These are phyloP conservation scores for Tenodera sinensis DNA, from an alignment of 2,888 invertebrate genomes.

Conservation along the genomic window DNA sequence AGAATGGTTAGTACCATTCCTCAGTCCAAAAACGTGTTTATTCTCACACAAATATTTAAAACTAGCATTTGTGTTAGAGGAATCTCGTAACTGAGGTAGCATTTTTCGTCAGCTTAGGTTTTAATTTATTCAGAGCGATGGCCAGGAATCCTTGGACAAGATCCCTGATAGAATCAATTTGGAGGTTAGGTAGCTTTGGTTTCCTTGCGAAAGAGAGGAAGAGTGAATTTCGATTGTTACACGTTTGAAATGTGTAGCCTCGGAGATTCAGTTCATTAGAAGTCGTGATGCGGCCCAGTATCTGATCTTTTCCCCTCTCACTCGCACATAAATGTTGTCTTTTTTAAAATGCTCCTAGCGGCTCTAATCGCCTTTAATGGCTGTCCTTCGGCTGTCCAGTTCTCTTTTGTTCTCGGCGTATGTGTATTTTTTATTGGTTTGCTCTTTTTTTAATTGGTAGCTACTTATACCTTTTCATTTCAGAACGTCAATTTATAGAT, in stretches of 20 bases:
- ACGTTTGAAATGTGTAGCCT: background rate
- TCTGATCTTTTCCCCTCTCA: background rate
- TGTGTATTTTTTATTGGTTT: background rate
- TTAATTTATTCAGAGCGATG: background rate
- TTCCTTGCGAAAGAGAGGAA: background rate
- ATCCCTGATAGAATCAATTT: background rate
- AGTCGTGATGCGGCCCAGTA: background rate
- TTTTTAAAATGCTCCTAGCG: background rate
- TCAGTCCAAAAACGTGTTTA: too few species aligned
- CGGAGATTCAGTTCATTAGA: background rate
- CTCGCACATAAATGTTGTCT: background rate
- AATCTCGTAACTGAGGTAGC: background rate
- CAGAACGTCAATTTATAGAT: background rate
- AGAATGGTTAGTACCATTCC: too few species aligned
- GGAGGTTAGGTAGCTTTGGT: background rate
- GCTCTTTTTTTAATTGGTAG: background rate
- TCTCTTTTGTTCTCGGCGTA: background rate
- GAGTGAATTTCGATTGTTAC: background rate
- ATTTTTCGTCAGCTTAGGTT: background rate
- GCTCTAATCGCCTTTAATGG: constrained; percentile 26
- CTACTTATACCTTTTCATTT: background rate
- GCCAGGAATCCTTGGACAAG: background rate
- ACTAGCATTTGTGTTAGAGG: too few species aligned
- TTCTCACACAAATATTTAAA: too few species aligned
- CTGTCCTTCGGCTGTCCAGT: background rate